phyloP scores from a whole-genome alignment of 2,888 invertebrate species.

The Lepidochrysops patricia region DNA sequence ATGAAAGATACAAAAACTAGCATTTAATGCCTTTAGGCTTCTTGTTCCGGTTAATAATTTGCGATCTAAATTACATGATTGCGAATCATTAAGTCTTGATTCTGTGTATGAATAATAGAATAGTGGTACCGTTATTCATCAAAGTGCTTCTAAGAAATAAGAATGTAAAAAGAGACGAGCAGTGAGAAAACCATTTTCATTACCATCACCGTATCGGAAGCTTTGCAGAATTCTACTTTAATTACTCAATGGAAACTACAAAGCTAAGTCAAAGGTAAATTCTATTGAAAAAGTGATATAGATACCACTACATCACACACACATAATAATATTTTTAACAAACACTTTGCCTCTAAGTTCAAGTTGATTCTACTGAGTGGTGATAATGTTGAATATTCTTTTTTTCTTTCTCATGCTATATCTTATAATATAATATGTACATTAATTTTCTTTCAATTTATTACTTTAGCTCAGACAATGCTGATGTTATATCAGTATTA shows the following conservation, averaged over 20 bases:
- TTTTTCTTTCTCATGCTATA: no score
- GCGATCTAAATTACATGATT: conserved; percentile 4
- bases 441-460: no score
- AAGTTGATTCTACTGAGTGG: no score
- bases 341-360: no score
- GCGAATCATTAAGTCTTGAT: conserved; percentile 8
- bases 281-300: no score
- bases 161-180: background rate
- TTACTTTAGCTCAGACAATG: background rate
- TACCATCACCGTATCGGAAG: background rate
- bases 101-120: conserved; percentile 5
- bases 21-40: background rate
- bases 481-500: background rate
- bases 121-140: background rate
- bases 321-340: no score
- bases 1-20: background rate
- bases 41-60: conserved; percentile 4
- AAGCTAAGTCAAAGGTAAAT: no score
- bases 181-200: background rate
- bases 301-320: no score
- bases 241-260: no score
- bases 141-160: background rate
- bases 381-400: no score
- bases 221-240: no score
- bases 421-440: no score